These are phyloP conservation scores for Gasteruption jaculator DNA, from an alignment of 2,888 invertebrate species.

Conservation along the genomic window DNA sequence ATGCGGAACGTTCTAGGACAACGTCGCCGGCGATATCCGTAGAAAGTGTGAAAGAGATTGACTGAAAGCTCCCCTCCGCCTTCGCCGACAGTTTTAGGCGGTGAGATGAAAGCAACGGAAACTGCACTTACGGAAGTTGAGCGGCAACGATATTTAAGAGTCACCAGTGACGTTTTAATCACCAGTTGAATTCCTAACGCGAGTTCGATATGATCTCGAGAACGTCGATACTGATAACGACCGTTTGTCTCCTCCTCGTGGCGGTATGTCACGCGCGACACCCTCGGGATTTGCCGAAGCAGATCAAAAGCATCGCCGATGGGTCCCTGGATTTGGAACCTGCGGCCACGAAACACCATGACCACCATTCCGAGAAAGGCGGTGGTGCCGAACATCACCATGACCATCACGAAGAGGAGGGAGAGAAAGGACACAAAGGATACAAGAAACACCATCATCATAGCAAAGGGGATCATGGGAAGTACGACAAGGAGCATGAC, in stretches of 20 bases:
- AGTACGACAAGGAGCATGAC: slow-evolving; percentile 54
- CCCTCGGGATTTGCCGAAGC: background rate
- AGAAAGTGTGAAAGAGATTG: slow-evolving; percentile 33
- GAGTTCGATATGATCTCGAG: slow-evolving; percentile 27
- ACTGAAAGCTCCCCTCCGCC: too few species aligned
- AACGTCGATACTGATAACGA: slow-evolving; percentile 17
- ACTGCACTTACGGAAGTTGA: slow-evolving; percentile 25
- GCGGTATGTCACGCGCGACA: background rate
- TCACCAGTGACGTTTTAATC: slow-evolving; percentile 23
- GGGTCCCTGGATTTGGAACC: slow-evolving; percentile 19
- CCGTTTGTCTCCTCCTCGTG: background rate
- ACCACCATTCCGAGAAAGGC: slow-evolving; percentile 50
- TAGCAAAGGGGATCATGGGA: slow-evolving; percentile 60
- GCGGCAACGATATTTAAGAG: slow-evolving; percentile 40
- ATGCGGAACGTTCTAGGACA: too few species aligned
- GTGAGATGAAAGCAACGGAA: slow-evolving; percentile 29
- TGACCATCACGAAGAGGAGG: slow-evolving; percentile 65
- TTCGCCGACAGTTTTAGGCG: slow-evolving; percentile 13
- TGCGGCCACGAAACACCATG: slow-evolving; percentile 20
- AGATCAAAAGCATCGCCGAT: background rate
- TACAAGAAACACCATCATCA: slow-evolving; percentile 70
- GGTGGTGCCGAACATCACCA: slow-evolving; percentile 65
- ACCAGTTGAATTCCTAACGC: slow-evolving; percentile 33
- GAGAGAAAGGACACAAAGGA: slow-evolving; percentile 73
- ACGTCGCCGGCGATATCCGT: slow-evolving; percentile 14